Conservation (phyloP, 1,140 invertebrate species). For the Ooceraea biroi region DNA sequence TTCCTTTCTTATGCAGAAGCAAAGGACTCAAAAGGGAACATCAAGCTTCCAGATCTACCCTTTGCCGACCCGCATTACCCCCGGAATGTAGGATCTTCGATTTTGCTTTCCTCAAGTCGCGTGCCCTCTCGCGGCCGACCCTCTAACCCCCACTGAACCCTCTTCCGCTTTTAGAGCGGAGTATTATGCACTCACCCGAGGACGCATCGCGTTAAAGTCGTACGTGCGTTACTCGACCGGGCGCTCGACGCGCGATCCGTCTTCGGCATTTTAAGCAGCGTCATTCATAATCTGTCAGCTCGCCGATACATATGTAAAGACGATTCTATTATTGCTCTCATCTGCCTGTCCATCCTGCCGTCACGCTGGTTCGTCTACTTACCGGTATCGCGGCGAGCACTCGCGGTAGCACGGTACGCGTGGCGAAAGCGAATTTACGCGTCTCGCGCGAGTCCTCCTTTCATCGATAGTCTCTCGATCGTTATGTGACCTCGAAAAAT, state of each 20-base stretch:
- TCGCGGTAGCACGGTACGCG: slow-evolving; percentile 19
- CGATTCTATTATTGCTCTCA: slow-evolving; percentile 56
- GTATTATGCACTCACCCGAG: slow-evolving; percentile 43
- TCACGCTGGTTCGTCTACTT: not conserved
- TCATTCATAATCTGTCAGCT: slow-evolving; percentile 65
- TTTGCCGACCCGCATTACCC: not conserved
- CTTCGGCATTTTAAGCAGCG: slow-evolving; percentile 61
- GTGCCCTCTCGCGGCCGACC: not conserved
- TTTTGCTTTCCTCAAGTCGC: not conserved
- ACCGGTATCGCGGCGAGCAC: slow-evolving; percentile 41
- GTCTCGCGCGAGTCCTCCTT: slow-evolving; percentile 12
- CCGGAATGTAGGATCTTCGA: not conserved
- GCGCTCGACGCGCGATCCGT: slow-evolving; percentile 18
- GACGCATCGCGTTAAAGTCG: slow-evolving; percentile 10
- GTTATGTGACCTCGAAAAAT: slow-evolving; percentile 21
- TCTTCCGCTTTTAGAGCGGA: slow-evolving; percentile 37
- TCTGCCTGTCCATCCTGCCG: too few relatives aligned
- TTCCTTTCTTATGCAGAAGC: too few relatives aligned
- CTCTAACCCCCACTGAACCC: not conserved
- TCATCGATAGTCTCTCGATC: slow-evolving; percentile 42
- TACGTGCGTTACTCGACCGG: slow-evolving; percentile 26
- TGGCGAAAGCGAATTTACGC: slow-evolving; percentile 64
- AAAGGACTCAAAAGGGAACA: too few relatives aligned
- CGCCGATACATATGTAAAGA: slow-evolving; percentile 64
- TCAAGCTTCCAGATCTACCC: not conserved